Evolutionary conservation across 2,113 vertebrate species (phyloP).

Genomic region (Monarcha castaneiventris): DNA sequence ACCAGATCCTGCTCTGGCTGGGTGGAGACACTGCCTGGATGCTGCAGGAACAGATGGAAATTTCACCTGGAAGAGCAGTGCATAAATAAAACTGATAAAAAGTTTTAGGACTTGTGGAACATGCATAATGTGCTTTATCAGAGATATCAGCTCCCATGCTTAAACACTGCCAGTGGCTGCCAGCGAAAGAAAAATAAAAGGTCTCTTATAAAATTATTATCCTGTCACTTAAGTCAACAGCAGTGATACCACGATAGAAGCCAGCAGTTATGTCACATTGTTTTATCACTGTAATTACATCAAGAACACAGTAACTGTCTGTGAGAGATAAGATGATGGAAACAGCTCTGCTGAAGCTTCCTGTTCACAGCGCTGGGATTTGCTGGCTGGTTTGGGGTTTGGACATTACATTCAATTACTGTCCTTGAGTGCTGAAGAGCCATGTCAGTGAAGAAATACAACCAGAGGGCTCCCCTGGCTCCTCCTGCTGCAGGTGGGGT

Average conservation of each 20-base stretch:
- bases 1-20: neutral
- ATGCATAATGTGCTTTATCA: slow-evolving; percentile 53
- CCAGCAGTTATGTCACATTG: slow-evolving; percentile 72
- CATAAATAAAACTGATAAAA: slow-evolving; percentile 43
- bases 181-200: slow-evolving; percentile 69
- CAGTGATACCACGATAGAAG: slow-evolving; percentile 68
- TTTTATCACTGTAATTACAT: slow-evolving; percentile 82
- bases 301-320: slow-evolving; percentile 77
- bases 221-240: slow-evolving; percentile 77
- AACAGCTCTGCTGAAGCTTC: slow-evolving; percentile 62
- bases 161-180: slow-evolving; percentile 47
- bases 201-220: slow-evolving; percentile 75
- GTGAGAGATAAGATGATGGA: slow-evolving; percentile 74
- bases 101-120: slow-evolving; percentile 2
- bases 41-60: neutral
- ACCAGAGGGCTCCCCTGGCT: neutral
- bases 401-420: slow-evolving; percentile 69
- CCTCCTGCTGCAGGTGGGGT: neutral
- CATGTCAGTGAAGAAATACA: slow-evolving; percentile 31
- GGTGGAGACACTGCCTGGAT: neutral
- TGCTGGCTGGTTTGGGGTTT: slow-evolving; percentile 67
- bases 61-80: neutral
- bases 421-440: slow-evolving; percentile 59
- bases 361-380: slow-evolving; percentile 65
- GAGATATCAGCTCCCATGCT: slow-evolving; percentile 21